Conservation (phyloP, 2,797 vertebrate species). For the Steatocranus sp. region DNA sequence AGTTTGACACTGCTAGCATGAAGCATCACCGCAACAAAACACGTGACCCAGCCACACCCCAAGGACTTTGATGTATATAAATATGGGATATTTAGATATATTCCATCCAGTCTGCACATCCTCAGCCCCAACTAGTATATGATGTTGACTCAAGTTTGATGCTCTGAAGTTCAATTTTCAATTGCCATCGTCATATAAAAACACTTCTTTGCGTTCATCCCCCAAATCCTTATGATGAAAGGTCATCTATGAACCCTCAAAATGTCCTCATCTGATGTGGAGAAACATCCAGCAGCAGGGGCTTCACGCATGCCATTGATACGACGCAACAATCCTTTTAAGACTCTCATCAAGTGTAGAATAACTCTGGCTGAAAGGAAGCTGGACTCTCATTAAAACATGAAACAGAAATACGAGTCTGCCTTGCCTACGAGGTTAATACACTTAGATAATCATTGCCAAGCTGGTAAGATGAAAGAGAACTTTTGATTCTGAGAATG, state of each 20-base stretch:
- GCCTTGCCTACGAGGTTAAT: constrained; percentile 35
- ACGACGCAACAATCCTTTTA: constrained; percentile 66
- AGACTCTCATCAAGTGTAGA: constrained; percentile 32
- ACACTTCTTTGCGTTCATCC: background rate
- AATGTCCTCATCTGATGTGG: constrained; percentile 18
- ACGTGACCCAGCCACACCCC: background rate
- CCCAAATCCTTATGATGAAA: background rate
- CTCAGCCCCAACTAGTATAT: background rate
- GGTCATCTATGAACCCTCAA: background rate
- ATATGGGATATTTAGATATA: constrained; percentile 8
- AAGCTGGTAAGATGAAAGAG: constrained; percentile 11
- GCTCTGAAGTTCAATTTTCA: background rate
- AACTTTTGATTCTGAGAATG: constrained; percentile 40
- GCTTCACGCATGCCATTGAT: constrained; percentile 11
- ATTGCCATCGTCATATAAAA: background rate
- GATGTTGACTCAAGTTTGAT: background rate
- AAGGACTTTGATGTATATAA: constrained; percentile 46
- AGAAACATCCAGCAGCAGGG: constrained; percentile 30
- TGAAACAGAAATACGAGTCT: constrained; percentile 11
- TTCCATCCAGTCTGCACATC: background rate
- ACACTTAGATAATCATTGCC: constrained; percentile 43
- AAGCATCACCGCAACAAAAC: background rate
- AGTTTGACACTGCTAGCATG: constrained; percentile 34
- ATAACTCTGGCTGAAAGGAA: constrained; percentile 7
- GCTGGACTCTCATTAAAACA: constrained; percentile 18